phyloP scores from a whole-genome alignment of 1,140 invertebrate species.

The Drosophila takahashii region DNA sequence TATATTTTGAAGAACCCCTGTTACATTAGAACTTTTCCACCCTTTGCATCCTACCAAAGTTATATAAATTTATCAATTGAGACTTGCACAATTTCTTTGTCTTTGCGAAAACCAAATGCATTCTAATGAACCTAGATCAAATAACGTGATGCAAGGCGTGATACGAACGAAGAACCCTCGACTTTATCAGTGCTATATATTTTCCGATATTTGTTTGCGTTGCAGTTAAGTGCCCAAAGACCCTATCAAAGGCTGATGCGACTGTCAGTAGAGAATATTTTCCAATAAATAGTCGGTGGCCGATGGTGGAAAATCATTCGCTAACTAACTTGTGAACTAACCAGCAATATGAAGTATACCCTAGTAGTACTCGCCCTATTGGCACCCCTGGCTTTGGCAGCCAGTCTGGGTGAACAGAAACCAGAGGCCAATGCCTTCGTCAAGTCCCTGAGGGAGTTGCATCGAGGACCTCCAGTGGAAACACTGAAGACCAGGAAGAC shows the following conservation, averaged over 20 bases:
- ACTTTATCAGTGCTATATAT: constrained; percentile 51
- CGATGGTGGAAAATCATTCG: constrained; percentile 58
- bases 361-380: constrained; percentile 34
- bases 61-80: background rate
- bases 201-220: constrained; percentile 46
- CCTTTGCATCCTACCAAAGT: background rate
- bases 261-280: constrained; percentile 32
- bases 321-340: constrained; percentile 42
- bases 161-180: constrained; percentile 12
- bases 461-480: constrained; percentile 53
- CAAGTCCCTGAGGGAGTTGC: constrained; percentile 36
- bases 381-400: constrained; percentile 37
- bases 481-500: constrained; percentile 17
- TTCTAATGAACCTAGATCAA: constrained; percentile 9
- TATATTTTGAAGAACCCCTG: too few relatives aligned
- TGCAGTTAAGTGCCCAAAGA: constrained; percentile 34
- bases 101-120: constrained; percentile 1
- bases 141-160: constrained; percentile 18
- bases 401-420: constrained; percentile 20
- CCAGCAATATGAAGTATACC: constrained; percentile 53
- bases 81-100: constrained; percentile 17
- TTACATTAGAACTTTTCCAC: too few relatives aligned
- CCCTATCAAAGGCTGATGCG: constrained; percentile 19
- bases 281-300: constrained; percentile 59
- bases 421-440: constrained; percentile 41